Evolutionary conservation across 2,888 invertebrate species (phyloP), one percentile per base, ranked within the genome.

Genomic region (Brassicogethes aeneus): DNA sequence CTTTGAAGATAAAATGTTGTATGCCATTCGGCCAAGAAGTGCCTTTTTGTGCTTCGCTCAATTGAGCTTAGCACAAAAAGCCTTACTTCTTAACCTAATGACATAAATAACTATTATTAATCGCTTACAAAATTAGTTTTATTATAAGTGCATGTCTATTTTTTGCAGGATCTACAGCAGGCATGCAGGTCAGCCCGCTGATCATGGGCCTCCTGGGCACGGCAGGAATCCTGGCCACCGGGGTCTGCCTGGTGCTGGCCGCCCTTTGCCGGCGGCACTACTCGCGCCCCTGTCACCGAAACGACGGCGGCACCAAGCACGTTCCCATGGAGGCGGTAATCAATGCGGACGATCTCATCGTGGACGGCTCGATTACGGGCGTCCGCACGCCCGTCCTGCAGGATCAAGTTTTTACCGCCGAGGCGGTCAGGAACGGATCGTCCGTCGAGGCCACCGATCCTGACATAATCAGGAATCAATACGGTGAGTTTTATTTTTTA

Each of bases 381-480:
- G 59, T 66, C 31, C 55, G 65, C 34, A 62, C 61, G 40, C 61
- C 45, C 68, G 68, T 57, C 63, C 63, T 68, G 61, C 52, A 71
- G 62, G 70, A 67, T 61, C 59, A 61, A 35, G 51, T 52, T 16
- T 52, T 59, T 13, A 52, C 55, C n/a, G 54, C 53, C 10, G 61
- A 60, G 39, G 56, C 61, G 17, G 51, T 61, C 16, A 66, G 75
- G 62, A 72, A 72, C 65, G 70, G 77, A 62, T 52, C 52, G 65
- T 55, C 61, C 15, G 50, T 61, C 15, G 82, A 82, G 55, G 86
- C 85, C 59, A 82, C 85, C 39, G 88, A 89, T 70, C 88, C 89
- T 35, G 89, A 89, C 68, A 86, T 89, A 57, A 88, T 89, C 69
- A 84, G 88, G 51, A 86, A 85, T 73, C 83, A 89, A 69, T 87